Percentiles rank a stretch among this genome's conserved stretches.
Evolutionary conservation across 2,888 invertebrate genomes (phyloP).

Genomic region (Parnassius smintheus): DNA sequence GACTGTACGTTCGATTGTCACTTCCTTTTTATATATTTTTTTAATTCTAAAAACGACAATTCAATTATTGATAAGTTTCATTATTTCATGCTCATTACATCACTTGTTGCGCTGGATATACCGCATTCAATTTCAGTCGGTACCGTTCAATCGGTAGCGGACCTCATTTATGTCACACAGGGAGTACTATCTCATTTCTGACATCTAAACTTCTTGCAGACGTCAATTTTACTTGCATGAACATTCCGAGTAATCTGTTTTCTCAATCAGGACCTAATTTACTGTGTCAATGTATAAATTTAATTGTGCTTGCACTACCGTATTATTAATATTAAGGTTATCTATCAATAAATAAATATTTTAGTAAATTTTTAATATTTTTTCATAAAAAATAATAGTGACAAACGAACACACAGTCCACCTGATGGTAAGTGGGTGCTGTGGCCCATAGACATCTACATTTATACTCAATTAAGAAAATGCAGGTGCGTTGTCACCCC

Average conservation of each 20-base stretch:
- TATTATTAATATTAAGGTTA: no score
- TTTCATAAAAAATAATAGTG: no score
- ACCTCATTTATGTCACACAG: slow-evolving; percentile 12
- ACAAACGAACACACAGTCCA: no score
- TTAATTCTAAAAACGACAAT: background rate
- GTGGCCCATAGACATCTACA: no score
- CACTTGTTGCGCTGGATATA: background rate
- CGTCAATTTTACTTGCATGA: slow-evolving; percentile 26
- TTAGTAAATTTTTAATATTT: no score
- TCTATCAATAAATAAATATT: no score
- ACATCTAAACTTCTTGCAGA: slow-evolving; percentile 16
- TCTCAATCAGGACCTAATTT: slow-evolving; percentile 11
- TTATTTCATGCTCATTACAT: background rate
- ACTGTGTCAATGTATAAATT: slow-evolving; percentile 23
- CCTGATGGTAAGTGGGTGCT: no score
- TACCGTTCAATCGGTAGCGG: slow-evolving; percentile 9
- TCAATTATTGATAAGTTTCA: background rate
- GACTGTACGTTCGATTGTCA: no score
- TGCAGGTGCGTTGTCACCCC: no score
- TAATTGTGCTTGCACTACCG: background rate
- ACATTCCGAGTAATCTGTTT: slow-evolving; percentile 12
- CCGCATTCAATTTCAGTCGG: background rate
- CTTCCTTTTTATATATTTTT: no score
- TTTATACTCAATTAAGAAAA: no score
- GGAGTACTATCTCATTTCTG: slow-evolving; percentile 16